Evolutionary conservation across 2,113 vertebrate genomes (phyloP).

Genomic region (Salvelinus alpinus): DNA sequence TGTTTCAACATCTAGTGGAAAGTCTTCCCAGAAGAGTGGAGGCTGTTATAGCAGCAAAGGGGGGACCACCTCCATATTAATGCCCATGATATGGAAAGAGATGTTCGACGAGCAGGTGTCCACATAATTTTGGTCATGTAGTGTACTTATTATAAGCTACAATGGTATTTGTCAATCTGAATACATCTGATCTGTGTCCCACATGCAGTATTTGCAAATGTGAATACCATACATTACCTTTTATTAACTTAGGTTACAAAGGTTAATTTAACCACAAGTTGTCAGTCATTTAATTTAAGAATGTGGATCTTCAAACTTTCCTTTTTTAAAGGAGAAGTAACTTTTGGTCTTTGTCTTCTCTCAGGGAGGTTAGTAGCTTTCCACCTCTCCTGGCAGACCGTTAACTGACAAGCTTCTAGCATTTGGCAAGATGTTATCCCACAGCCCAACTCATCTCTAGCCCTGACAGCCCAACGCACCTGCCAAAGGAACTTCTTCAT

Average conservation of each 20-base stretch:
- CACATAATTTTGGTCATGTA: no score
- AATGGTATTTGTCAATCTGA: no score
- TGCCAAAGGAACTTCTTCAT: slow-evolving; percentile 72
- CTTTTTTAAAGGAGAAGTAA: slow-evolving; percentile 47
- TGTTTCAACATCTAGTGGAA: no score
- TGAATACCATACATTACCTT: slow-evolving; percentile 1
- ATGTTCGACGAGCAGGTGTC: no score
- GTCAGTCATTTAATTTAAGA: background rate
- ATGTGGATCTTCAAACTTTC: slow-evolving; percentile 26
- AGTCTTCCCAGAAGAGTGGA: no score
- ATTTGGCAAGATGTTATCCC: slow-evolving; percentile 72
- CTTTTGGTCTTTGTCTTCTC: slow-evolving; percentile 65
- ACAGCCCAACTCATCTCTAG: slow-evolving; percentile 67
- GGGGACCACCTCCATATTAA: no score
- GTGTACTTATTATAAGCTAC: no score
- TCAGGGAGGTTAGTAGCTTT: slow-evolving; percentile 71
- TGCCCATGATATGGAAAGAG: no score
- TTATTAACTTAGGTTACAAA: background rate
- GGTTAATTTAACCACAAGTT: slow-evolving; percentile 2
- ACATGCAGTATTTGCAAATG: background rate
- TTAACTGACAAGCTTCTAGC: slow-evolving; percentile 76
- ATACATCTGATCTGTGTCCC: background rate
- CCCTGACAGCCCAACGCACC: slow-evolving; percentile 75
- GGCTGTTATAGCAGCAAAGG: no score
- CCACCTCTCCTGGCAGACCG: slow-evolving; percentile 64